Conservation (phyloP, 2,113 vertebrate species). For the Elgaria multicarinata region DNA sequence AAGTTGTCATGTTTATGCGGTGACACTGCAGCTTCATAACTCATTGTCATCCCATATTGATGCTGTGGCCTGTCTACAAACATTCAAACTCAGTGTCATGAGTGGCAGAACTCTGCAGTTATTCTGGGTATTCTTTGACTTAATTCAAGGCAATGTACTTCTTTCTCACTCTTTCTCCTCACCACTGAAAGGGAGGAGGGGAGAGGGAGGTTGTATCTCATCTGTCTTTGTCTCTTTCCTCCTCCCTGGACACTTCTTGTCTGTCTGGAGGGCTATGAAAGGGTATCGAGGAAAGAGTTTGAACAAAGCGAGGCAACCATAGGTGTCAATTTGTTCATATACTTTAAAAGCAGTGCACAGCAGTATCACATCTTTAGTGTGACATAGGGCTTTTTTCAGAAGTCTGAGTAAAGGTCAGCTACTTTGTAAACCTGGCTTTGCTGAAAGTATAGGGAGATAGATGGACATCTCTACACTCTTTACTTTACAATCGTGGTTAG, state of each 20-base stretch:
- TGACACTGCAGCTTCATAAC: slow-evolving; percentile 12
- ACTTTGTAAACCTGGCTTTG: not conserved
- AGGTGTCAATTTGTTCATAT: not conserved
- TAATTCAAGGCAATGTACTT: not conserved
- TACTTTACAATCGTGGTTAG: not conserved
- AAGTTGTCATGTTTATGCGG: slow-evolving; percentile 26
- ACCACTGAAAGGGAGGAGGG: not conserved
- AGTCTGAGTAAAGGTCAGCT: not conserved
- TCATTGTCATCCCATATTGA: slow-evolving; percentile 10
- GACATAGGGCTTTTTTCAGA: not conserved
- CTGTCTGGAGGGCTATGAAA: not conserved
- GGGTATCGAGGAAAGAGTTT: not conserved
- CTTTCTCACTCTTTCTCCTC: not conserved
- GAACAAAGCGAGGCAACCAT: not conserved
- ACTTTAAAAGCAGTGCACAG: not conserved
- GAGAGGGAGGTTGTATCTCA: slow-evolving; percentile 6
- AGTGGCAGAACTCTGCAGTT: not conserved
- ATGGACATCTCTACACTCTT: not conserved
- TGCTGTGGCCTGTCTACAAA: not conserved
- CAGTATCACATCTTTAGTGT: not conserved
- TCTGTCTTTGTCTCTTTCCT: slow-evolving; percentile 13
- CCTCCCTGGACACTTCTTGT: not conserved
- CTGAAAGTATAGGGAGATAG: not conserved
- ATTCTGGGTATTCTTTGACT: not conserved
- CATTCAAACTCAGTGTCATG: not conserved